These are phyloP conservation scores for Drosophila saltans DNA, from an alignment of 1,140 invertebrate genomes.

Conservation along the genomic window DNA sequence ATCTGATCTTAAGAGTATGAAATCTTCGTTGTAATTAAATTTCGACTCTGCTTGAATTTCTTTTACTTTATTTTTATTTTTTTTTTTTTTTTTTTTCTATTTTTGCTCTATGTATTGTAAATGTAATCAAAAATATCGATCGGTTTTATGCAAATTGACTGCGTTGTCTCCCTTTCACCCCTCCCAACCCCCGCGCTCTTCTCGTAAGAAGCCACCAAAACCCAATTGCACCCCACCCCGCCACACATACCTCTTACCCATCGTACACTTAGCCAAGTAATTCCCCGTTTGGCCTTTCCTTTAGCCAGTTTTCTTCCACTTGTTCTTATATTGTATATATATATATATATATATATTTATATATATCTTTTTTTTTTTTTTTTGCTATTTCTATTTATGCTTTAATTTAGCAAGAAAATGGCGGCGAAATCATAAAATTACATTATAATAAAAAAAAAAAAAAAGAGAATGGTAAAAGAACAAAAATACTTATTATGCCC, in stretches of 20 bases:
- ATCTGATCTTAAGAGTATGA: background rate
- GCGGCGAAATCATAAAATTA: constrained; percentile 79
- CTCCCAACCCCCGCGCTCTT: background rate
- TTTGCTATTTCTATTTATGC: constrained; percentile 78
- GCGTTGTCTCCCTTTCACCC: constrained; percentile 35
- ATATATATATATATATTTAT: constrained; percentile 41
- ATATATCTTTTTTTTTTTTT: constrained; percentile 23
- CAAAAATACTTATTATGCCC: constrained; percentile 50
- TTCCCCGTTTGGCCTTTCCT: constrained; percentile 19
- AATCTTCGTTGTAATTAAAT: background rate
- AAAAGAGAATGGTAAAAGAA: background rate
- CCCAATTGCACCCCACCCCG: background rate
- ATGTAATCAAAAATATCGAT: constrained; percentile 82
- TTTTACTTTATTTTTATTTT: too few relatives aligned
- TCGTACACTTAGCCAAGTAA: constrained; percentile 5
- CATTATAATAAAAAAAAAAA: constrained; percentile 70
- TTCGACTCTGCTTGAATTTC: background rate
- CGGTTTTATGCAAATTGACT: constrained; percentile 83
- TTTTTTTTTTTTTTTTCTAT: constrained; percentile 27
- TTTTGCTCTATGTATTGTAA: constrained; percentile 68
- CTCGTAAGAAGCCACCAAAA: background rate
- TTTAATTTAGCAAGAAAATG: constrained; percentile 80
- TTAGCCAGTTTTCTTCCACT: constrained; percentile 45
- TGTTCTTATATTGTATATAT: constrained; percentile 32
- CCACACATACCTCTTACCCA: background rate